phyloP scores from a whole-genome alignment of 2,888 invertebrate species.

The Ypsolopha sequella region DNA sequence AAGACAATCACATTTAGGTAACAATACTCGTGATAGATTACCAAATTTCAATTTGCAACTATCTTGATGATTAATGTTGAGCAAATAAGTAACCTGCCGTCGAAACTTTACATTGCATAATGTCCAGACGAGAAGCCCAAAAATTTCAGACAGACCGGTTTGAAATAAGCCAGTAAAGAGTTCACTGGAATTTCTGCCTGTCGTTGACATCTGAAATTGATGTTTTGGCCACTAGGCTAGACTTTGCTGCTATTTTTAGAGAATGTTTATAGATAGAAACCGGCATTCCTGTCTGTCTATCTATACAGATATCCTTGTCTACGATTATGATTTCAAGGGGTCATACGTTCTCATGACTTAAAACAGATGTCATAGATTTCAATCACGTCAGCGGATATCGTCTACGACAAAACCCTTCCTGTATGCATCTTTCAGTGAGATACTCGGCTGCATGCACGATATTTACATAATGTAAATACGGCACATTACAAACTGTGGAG shows the following conservation, averaged over 20 bases:
- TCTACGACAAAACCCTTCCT: background rate
- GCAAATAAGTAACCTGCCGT: background rate
- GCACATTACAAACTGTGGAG: constrained; percentile 4
- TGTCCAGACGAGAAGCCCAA: background rate
- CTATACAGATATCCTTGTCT: too few species aligned
- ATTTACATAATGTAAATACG: constrained; percentile 1
- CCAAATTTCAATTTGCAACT: background rate
- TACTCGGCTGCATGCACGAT: background rate
- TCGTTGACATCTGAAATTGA: too few species aligned
- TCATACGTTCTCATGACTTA: background rate
- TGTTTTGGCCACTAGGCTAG: too few species aligned
- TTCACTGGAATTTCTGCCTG: too few species aligned
- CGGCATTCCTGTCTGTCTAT: too few species aligned
- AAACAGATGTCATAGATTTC: background rate
- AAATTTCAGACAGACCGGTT: background rate
- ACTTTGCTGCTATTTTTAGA: too few species aligned
- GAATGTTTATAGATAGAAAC: too few species aligned
- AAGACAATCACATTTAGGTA: background rate
- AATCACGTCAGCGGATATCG: constrained; percentile 1
- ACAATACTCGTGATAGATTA: background rate
- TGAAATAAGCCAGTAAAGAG: too few species aligned
- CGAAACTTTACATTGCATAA: background rate
- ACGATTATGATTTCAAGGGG: too few species aligned
- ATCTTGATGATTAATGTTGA: constrained; percentile 1
- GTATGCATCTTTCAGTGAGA: background rate